phyloP scores from a whole-genome alignment of 2,797 vertebrate species.

The Semotilus atromaculatus region DNA sequence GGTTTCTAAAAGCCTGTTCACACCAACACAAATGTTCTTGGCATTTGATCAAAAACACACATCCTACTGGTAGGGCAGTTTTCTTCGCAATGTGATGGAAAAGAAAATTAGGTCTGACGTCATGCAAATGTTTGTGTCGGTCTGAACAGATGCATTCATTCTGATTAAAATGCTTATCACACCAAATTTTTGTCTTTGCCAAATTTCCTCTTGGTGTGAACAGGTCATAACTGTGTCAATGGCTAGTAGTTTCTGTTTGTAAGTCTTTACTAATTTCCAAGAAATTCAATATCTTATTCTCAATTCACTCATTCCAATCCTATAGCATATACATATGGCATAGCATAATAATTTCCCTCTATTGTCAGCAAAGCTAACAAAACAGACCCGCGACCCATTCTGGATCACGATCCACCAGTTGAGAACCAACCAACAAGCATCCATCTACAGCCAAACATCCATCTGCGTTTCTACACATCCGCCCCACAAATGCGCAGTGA shows the following conservation, averaged over 20 bases:
- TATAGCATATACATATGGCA: not conserved
- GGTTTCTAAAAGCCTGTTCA: not conserved
- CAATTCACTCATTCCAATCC: not conserved
- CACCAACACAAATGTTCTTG: not conserved
- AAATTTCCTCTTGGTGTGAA: no score
- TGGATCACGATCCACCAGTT: not conserved
- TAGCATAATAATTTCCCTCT: not conserved
- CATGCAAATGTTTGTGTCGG: not conserved
- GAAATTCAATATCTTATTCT: not conserved
- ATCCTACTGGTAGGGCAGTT: not conserved
- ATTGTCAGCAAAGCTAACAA: not conserved
- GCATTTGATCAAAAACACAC: not conserved
- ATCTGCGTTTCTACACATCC: not conserved
- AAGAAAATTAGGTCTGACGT: not conserved
- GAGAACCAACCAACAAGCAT: conserved; percentile 4
- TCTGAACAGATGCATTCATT: not conserved
- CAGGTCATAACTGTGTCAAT: no score
- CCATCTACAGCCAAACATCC: not conserved
- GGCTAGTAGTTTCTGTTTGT: no score
- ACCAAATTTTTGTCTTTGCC: no score
- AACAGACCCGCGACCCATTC: not conserved
- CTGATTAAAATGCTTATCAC: not conserved
- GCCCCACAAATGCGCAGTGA: conserved; percentile 44
- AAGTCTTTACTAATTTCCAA: not conserved
- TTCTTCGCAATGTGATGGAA: not conserved